These are phyloP conservation scores for Lutjanus campechanus DNA, from an alignment of 2,797 vertebrate species.

Conservation along the genomic window DNA sequence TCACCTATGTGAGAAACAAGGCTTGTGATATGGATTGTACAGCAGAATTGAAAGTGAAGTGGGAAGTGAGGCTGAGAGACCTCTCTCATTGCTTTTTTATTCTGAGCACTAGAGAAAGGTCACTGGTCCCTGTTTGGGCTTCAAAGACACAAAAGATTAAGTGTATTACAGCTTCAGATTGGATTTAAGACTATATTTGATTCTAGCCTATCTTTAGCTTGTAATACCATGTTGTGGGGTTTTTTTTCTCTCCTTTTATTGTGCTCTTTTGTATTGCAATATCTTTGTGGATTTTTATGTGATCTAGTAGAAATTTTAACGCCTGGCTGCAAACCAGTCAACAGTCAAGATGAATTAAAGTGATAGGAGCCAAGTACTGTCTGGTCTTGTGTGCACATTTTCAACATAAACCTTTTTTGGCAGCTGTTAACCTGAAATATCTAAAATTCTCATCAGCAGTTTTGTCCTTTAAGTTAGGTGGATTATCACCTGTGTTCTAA, in stretches of 20 bases:
- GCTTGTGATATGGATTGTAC: not conserved
- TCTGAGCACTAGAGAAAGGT: no score
- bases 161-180: not conserved
- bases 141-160: not conserved
- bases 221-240: not conserved
- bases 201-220: not conserved
- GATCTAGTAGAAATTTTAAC: no score
- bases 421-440: not conserved
- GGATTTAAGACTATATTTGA: not conserved
- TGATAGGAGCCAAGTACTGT: no score
- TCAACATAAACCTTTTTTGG: not conserved
- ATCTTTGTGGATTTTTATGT: not conserved
- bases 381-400: not conserved
- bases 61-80: not conserved
- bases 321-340: not conserved
- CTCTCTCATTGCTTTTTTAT: not conserved
- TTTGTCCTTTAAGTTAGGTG: not conserved
- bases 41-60: not conserved
- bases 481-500: not conserved
- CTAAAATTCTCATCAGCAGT: not conserved
- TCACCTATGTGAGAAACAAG: not conserved
- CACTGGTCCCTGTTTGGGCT: not conserved
- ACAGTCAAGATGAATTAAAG: not conserved
- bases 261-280: not conserved
- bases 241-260: not conserved